Evolutionary conservation across 2,113 vertebrate species (phyloP), one percentile per base, ranked within the genome.

Genomic region (Plectropomus leopardus): DNA sequence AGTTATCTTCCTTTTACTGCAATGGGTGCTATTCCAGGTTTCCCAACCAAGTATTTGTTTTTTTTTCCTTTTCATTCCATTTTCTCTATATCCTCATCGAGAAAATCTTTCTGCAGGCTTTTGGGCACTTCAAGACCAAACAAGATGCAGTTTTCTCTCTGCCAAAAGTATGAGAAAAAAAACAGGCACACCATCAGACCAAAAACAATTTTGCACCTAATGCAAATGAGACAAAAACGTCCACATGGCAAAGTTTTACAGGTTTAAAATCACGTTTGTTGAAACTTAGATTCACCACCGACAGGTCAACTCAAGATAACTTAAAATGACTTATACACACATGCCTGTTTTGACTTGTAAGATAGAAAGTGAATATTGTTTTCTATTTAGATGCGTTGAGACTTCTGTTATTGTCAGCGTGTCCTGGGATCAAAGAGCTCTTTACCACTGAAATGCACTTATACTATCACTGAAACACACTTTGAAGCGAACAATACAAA

Each of bases 401-500:
- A 58, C 24, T 63, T 68, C 1, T 48, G 26, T 42, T 59, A 63
- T 78, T 78, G 83, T 80, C 78, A 21, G 32, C 64, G 30, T 50
- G 76, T 76, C 70, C 55, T n/a, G 60, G 86, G 79, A 85, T 83
- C 51, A 76, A 60, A 66, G 30, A 58, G 78, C 80, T 75, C 40
- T 72, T 51, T 50, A 53, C n/a, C 72, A 68, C 23, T 42, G 55
- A 67, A 77, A 70, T 50, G 36, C 59, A 66, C 36, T 72, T 51
- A 19, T 21, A 44, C 45, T 86, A 86, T 88, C 86, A 74, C 48
- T 82, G 72, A 68, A 82, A 85, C 53, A 51, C 84, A 86, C 79
- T 77, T 42, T 71, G 68, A 71, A 66, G 71, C 34, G 11, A 78
- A 91, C 86, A 89, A 85, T 89, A 50, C 21, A 53, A 65, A 63